Percentiles rank a stretch among this genome's conserved stretches.
Evolutionary conservation across 2,113 vertebrate genomes (phyloP).

Genomic region (Seriola quinqueradiata): DNA sequence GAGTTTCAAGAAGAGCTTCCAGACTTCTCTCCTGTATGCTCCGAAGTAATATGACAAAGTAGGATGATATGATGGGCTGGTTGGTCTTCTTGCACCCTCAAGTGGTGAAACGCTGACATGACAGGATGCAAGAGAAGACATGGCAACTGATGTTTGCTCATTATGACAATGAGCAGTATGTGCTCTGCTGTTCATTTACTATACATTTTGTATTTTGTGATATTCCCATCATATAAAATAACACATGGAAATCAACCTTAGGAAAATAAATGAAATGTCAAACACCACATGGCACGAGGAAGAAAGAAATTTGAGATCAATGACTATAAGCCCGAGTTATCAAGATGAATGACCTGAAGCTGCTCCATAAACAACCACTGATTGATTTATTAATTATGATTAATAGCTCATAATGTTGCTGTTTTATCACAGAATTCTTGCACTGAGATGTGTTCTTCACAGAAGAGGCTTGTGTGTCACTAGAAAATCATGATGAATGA

Average conservation of each 20-base stretch:
- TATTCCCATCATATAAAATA: not conserved
- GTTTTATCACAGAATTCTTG: not conserved
- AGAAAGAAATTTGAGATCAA: not conserved
- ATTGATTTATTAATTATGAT: constrained; percentile 26
- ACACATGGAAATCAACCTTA: not conserved
- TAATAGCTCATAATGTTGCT: not conserved
- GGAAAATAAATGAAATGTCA: not conserved
- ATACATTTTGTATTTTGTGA: not conserved
- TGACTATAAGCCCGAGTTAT: not conserved
- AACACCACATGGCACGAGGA: not conserved
- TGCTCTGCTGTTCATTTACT: not conserved
- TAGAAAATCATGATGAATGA: not conserved
- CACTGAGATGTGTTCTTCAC: not conserved
- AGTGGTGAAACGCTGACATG: constrained; percentile 55
- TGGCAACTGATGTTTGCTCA: not conserved
- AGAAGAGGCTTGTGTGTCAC: not conserved
- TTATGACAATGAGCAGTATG: not conserved
- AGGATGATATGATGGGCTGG: not conserved
- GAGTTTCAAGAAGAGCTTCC: constrained; percentile 18
- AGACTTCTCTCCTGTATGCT: not conserved
- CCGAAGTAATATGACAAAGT: not conserved
- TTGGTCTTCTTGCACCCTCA: constrained; percentile 68
- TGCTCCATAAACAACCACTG: constrained; percentile 23
- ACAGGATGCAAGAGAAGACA: constrained; percentile 9
- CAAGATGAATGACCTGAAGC: constrained; percentile 26